Percentiles rank a stretch among this genome's conserved stretches.
phyloP scores from a whole-genome alignment of 2,113 vertebrate species.

The Leptosomus discolor region DNA sequence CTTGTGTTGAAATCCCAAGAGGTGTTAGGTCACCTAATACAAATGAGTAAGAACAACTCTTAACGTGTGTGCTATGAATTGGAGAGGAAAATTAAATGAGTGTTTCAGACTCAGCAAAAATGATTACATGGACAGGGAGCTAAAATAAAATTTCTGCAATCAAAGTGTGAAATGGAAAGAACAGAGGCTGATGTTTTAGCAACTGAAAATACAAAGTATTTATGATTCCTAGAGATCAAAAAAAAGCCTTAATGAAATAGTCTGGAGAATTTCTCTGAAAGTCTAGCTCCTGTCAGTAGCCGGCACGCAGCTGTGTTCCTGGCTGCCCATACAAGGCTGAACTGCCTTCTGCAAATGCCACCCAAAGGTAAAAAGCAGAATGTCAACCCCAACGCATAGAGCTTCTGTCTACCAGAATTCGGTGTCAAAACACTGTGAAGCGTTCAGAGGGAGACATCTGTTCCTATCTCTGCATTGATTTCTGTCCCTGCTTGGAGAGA shows the following conservation, averaged over 20 bases:
- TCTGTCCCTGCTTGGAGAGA: neutral
- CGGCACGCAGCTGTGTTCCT: rapidly evolving
- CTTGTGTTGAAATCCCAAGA: neutral
- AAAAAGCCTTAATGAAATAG: neutral
- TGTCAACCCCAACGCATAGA: neutral
- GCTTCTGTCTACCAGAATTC: neutral
- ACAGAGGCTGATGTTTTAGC: neutral
- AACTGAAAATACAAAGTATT: neutral
- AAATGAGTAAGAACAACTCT: neutral
- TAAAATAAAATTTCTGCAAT: neutral
- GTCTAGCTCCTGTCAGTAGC: neutral
- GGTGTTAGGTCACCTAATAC: neutral
- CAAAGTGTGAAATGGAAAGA: neutral
- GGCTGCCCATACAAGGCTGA: neutral
- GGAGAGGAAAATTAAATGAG: neutral
- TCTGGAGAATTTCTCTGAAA: neutral
- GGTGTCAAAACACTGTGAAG: neutral
- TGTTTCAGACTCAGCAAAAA: neutral
- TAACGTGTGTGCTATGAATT: rapidly evolving
- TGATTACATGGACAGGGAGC: neutral
- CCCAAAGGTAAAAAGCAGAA: neutral
- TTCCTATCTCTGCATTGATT: neutral
- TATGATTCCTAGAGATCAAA: neutral
- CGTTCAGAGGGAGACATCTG: neutral
- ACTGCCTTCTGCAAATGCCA: neutral